phyloP scores from a whole-genome alignment of 2,888 invertebrate species.

The Perdita meconis region DNA sequence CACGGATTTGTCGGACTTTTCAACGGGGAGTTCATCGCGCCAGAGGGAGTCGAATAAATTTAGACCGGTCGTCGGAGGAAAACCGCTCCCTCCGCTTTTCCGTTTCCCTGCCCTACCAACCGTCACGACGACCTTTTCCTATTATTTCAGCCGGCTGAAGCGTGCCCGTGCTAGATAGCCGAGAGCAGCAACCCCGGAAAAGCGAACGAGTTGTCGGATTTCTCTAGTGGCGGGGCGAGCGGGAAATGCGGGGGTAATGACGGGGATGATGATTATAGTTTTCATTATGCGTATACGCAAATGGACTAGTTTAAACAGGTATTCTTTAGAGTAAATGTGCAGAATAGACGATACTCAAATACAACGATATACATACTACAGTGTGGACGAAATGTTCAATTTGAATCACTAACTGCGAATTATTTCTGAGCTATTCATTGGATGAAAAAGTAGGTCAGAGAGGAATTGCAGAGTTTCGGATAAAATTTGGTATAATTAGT shows the following conservation, averaged over 20 bases:
- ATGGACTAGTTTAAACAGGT: too few relatives aligned
- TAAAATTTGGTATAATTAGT: too few relatives aligned
- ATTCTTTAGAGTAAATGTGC: too few relatives aligned
- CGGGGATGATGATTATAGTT: background rate
- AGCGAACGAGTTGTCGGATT: background rate
- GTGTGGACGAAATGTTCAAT: too few relatives aligned
- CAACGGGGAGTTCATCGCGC: background rate
- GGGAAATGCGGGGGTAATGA: background rate
- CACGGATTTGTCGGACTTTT: slow-evolving; percentile 16
- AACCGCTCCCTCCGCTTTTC: slow-evolving; percentile 3
- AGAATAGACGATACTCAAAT: too few relatives aligned
- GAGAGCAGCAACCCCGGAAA: slow-evolving; percentile 19
- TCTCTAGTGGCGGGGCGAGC: slow-evolving; percentile 12
- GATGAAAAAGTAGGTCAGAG: too few relatives aligned
- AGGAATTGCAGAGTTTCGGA: too few relatives aligned
- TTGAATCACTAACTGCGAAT: too few relatives aligned
- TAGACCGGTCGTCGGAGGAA: slow-evolving; percentile 1
- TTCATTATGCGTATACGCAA: background rate
- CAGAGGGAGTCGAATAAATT: slow-evolving; percentile 9
- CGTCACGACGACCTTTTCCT: slow-evolving; percentile 29
- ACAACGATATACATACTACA: too few relatives aligned
- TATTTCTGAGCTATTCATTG: too few relatives aligned
- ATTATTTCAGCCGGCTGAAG: slow-evolving; percentile 58
- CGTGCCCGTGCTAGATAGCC: slow-evolving; percentile 20
- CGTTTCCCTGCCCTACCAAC: slow-evolving; percentile 7